Percentiles rank a stretch among this genome's conserved stretches.
phyloP scores from a whole-genome alignment of 2,113 vertebrate genomes.

The Stomatorhinus ivindoensis region DNA sequence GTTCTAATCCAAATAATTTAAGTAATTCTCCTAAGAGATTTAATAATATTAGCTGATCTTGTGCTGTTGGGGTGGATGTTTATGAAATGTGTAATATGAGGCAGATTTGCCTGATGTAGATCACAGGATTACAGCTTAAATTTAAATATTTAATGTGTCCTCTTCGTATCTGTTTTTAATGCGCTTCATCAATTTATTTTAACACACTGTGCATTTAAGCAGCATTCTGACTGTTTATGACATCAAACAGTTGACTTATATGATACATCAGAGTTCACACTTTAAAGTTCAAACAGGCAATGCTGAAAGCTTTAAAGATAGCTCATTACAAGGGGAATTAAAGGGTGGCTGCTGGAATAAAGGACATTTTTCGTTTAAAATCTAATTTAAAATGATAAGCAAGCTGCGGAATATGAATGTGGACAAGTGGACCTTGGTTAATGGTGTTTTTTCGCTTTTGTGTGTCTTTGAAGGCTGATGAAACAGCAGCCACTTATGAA shows the following conservation, averaged over 20 bases:
- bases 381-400: not conserved
- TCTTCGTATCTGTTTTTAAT: not conserved
- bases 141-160: not conserved
- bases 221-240: not conserved
- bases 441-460: not conserved
- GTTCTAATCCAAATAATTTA: not conserved
- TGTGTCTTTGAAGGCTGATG: not conserved
- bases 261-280: not conserved
- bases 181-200: not conserved
- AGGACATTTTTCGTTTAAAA: not conserved
- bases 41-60: not conserved
- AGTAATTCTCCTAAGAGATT: not conserved
- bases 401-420: not conserved
- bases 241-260: constrained; percentile 1
- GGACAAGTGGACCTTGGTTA: not conserved
- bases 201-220: not conserved
- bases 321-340: not conserved
- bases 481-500: not conserved
- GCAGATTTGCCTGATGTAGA: not conserved
- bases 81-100: not conserved
- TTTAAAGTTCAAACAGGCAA: constrained; percentile 1
- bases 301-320: constrained; percentile 8
- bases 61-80: not conserved
- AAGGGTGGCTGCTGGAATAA: not conserved
- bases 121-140: not conserved